phyloP scores from a whole-genome alignment of 1,140 invertebrate genomes.

The Gonatopus flavifemur region DNA sequence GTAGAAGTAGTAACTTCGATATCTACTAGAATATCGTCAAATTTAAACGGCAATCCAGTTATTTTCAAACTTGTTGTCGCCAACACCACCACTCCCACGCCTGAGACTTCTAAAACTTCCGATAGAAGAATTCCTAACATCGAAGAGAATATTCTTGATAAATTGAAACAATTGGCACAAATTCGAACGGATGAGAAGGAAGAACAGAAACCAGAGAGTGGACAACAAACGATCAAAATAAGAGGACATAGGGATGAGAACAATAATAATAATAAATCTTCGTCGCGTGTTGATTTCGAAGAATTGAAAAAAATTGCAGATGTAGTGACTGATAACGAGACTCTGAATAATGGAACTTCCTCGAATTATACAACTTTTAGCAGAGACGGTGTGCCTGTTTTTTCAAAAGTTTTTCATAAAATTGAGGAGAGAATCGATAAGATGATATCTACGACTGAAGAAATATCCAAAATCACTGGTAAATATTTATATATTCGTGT shows the following conservation, averaged over 20 bases:
- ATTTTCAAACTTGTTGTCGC: constrained; percentile 35
- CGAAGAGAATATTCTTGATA: constrained; percentile 38
- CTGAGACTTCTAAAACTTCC: constrained; percentile 23
- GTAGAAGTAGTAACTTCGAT: constrained; percentile 54
- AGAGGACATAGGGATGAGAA: too few species aligned
- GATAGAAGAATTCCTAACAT: constrained; percentile 41
- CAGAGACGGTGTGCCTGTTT: constrained; percentile 66
- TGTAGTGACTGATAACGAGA: constrained; percentile 29
- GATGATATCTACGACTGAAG: constrained; percentile 39
- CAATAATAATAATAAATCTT: constrained; percentile 12
- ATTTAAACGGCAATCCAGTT: constrained; percentile 36
- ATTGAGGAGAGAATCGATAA: constrained; percentile 42
- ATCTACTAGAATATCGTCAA: constrained; percentile 51
- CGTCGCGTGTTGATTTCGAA: constrained; percentile 27
- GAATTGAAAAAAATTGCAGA: constrained; percentile 47
- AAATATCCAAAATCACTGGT: constrained; percentile 8
- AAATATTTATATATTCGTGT: constrained; percentile 11
- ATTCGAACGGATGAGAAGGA: constrained; percentile 29
- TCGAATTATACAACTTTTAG: constrained; percentile 58
- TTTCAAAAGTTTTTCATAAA: constrained; percentile 69
- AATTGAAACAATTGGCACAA: constrained; percentile 37
- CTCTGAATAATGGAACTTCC: constrained; percentile 37
- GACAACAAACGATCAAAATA: too few species aligned
- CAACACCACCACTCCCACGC: constrained; percentile 29
- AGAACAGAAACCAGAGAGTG: too few species aligned